Evolutionary conservation across 2,888 invertebrate species (phyloP), one percentile per base, ranked within the genome.

Genomic region (Perdita meconis): DNA sequence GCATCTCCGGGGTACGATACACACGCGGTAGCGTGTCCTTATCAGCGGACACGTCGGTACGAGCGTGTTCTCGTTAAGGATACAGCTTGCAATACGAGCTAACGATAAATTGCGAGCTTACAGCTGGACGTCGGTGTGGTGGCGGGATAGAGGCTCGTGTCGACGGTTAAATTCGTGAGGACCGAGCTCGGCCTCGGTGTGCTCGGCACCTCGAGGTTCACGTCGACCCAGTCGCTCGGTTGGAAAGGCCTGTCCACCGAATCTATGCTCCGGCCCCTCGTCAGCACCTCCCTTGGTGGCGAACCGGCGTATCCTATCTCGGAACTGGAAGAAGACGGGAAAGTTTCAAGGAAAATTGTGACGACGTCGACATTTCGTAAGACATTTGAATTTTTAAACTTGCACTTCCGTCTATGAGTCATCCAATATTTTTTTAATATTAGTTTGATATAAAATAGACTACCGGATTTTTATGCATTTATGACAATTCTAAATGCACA

Each of bases 191-290:
- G 71, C 79, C 88, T 84, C 86, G 88, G 93, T 89, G 86, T 93
- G 89, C 92, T 92, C 19, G 93, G 93, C 63, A 93, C 94, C 88
- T 94, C 93, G 67, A 94, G 90, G 79, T 93, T 92, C 65, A 93
- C 93, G 84, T 94, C 93, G 42, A 94, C 94, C 94, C 94, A 94
- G 82, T 94, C 94, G 93, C 90, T 92, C 65, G 93, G 92, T 81
- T 92, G 92, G 78, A 92, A 92, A 50, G 92, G 92, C 74, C 92
- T 89, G 88, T 92, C 92, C 75, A 91, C 90, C 55, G 92, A 92
- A 82, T 92, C 92, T 88, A 91, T 90, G 88, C 92, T 92, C 60
- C 88, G 88, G 66, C 91, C 91, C 67, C 92, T 85, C 36, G 87
- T 85, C 72, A 91, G 77, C 50, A 84, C 85, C 38, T 90, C 87